Percentiles rank a stretch among this genome's conserved stretches.
These are phyloP conservation scores for Melierax canorus DNA, from an alignment of 2,113 vertebrate genomes.

Conservation along the genomic window DNA sequence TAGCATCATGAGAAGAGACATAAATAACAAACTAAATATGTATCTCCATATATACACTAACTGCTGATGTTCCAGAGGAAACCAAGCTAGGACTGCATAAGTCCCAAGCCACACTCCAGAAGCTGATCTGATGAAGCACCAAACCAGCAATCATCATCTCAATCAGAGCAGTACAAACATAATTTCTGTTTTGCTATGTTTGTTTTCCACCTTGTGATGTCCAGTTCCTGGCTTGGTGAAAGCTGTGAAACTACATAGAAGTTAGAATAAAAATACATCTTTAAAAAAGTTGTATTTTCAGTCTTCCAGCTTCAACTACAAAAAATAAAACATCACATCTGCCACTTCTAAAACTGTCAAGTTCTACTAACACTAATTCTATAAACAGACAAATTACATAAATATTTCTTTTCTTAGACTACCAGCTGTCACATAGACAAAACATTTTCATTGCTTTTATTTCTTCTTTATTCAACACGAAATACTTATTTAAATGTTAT, in stretches of 20 bases:
- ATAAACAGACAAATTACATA: background rate
- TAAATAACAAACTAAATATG: background rate
- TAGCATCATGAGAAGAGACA: background rate
- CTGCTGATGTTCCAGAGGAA: background rate
- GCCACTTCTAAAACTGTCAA: background rate
- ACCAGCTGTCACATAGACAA: background rate
- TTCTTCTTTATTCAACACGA: background rate
- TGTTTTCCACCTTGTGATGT: background rate
- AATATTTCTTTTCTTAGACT: background rate
- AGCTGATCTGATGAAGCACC: background rate
- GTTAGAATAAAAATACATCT: background rate
- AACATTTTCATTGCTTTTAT: background rate
- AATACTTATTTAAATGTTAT: background rate
- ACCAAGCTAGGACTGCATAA: background rate
- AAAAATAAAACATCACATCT: background rate
- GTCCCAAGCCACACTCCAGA: background rate
- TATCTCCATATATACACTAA: background rate
- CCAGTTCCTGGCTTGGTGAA: background rate
- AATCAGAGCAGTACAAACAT: background rate
- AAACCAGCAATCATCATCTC: background rate
- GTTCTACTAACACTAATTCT: background rate
- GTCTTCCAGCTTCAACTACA: background rate
- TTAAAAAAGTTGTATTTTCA: background rate
- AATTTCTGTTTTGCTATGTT: background rate
- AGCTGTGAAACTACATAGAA: background rate